Evolutionary conservation across 2,888 invertebrate species (phyloP), one percentile per base, ranked within the genome.

Genomic region (Pammene aurita): DNA sequence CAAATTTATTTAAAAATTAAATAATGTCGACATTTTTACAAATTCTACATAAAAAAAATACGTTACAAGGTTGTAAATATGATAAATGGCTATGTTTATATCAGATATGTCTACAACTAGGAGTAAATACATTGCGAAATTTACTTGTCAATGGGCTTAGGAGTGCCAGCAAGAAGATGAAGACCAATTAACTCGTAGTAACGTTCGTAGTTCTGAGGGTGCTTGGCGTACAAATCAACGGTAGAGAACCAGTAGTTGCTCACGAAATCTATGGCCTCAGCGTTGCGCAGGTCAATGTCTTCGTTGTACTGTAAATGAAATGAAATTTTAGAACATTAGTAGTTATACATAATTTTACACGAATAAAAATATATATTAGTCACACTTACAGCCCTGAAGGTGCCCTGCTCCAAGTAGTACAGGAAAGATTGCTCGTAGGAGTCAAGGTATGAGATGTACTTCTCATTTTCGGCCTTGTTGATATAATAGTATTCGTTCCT

Each of bases 401-500:
- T 7, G 9, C 57, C 57, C 16, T 58, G 57, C 9, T 58, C 57
- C 57, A 58, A 58, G 42, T 44, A 58, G 57, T 26, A 58, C 42
- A 58, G 26, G 57, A 58, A 58, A n/a, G 26, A 0, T 42, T 58
- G 16, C 44, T 95, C 94, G 84, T 94, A 95, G 69, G 93, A 87
- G 74, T 94, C 90, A 88, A 95, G 94, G 77, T 94, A 93, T 67
- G 93, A 84, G 26, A 90, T 73, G 66, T 85, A 80, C 73, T 95
- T 91, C 16, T 81, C 78, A 72, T 90, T 85, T 34, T 84, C 82
- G 90, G 94, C 92, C 80, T 76, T 79, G 60, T 86, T 93, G 66
- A 95, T 85, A 67, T 93, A 90, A 86, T 94, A 96, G 87, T 94
- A 70, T 77, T 93, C 92, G 72, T 93, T 93, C 75, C 95, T 93